A percentile compares a stretch with the other conserved stretches of the same genome.
Evolutionary conservation across 1,140 invertebrate genomes (phyloP).

Genomic region (Solen grandis): DNA sequence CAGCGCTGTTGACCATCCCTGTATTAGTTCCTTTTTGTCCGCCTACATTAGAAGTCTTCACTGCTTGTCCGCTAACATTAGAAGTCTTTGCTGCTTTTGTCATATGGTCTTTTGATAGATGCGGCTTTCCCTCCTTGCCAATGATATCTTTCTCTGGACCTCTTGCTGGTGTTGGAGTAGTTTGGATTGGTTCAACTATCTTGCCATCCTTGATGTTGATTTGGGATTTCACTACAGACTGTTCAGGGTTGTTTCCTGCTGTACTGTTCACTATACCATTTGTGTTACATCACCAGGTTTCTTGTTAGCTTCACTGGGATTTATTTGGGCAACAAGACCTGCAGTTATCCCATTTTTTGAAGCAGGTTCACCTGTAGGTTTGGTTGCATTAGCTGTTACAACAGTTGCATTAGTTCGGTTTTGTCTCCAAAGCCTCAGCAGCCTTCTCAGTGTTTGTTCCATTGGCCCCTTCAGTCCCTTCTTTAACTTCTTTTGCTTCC

Average conservation of each 20-base stretch:
- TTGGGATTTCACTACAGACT: neutral
- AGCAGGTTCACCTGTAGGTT: neutral
- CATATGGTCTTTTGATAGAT: neutral
- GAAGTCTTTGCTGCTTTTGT: neutral
- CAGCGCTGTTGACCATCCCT: neutral
- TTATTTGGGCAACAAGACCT: neutral
- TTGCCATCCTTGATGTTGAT: neutral
- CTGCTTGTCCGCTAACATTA: neutral
- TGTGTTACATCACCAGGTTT: too few relatives aligned
- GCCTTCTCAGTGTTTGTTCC: conserved; percentile 1
- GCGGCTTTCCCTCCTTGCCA: neutral
- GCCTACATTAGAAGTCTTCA: neutral
- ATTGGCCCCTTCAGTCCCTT: conserved; percentile 27
- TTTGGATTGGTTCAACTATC: neutral
- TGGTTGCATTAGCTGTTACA: neutral
- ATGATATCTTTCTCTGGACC: neutral
- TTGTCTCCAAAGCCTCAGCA: too few relatives aligned
- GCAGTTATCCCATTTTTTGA: neutral
- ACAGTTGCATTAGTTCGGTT: neutral
- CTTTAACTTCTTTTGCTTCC: conserved; percentile 36
- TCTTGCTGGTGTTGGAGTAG: neutral
- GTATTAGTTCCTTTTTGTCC: neutral
- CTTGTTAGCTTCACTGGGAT: too few relatives aligned
- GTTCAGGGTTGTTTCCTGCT: neutral
- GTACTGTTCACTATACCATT: too few relatives aligned